These are phyloP conservation scores for Mus musculus DNA, from an alignment of 2,113 vertebrate species.

Conservation along the genomic window GRCm39 chr19:27366501-27367000, in stretches of 20 bases:
- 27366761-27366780: not conserved
- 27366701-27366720: not conserved
- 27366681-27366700: not conserved
- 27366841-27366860: not conserved
- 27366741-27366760: not conserved
- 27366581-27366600: not conserved
- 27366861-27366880: not conserved
- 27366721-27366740: not conserved
- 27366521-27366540: not conserved
- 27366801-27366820: not conserved
- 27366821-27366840: fast-evolving
- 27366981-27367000: not conserved
- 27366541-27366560: not conserved
- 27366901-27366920: not conserved
- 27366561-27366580: not conserved
- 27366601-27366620: not conserved
- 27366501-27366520: not conserved
- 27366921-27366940: not conserved
- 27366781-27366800: not conserved
- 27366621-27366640: not conserved
- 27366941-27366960: not conserved
- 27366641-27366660: not conserved
- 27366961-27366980: not conserved
- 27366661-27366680: too few species aligned
- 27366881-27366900: constrained; percentile 1